Percentiles rank a stretch among this genome's conserved stretches.
Evolutionary conservation across 1,140 invertebrate genomes (phyloP).

Genomic region (Sitophilus oryzae): DNA sequence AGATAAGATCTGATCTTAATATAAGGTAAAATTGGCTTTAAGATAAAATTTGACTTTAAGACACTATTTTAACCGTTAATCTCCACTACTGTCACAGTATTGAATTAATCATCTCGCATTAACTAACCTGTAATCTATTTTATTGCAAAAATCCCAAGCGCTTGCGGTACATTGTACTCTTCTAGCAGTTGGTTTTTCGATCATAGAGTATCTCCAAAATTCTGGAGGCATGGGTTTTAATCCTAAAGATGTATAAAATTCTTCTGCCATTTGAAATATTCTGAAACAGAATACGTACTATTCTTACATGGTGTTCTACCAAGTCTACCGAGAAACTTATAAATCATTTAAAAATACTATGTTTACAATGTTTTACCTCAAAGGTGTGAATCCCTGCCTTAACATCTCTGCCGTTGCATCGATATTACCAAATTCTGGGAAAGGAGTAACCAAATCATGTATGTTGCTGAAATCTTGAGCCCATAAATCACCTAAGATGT

Average conservation of each 20-base stretch:
- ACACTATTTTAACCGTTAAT: too few species aligned
- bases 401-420: slow-evolving; percentile 74
- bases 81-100: too few species aligned
- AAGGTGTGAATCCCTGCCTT: slow-evolving; percentile 63
- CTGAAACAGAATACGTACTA: slow-evolving; percentile 39
- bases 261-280: slow-evolving; percentile 76
- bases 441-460: slow-evolving; percentile 71
- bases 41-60: too few species aligned
- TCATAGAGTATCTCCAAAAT: slow-evolving; percentile 74
- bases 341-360: too few species aligned
- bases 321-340: too few species aligned
- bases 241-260: slow-evolving; percentile 75
- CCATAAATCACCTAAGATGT: slow-evolving; percentile 80
- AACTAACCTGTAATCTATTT: slow-evolving; percentile 67
- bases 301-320: background rate
- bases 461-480: slow-evolving; percentile 78
- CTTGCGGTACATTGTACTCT: slow-evolving; percentile 78
- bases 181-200: slow-evolving; percentile 63
- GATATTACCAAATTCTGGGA: slow-evolving; percentile 60
- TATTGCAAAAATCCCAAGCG: slow-evolving; percentile 84
- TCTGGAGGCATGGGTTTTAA: slow-evolving; percentile 70
- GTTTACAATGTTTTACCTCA: slow-evolving; percentile 48
- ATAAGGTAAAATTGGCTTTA: too few species aligned
- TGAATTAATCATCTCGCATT: background rate
- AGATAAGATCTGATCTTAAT: too few species aligned